Conservation (phyloP, 2,797 vertebrate genomes). For the Siniperca obscura region DNA sequence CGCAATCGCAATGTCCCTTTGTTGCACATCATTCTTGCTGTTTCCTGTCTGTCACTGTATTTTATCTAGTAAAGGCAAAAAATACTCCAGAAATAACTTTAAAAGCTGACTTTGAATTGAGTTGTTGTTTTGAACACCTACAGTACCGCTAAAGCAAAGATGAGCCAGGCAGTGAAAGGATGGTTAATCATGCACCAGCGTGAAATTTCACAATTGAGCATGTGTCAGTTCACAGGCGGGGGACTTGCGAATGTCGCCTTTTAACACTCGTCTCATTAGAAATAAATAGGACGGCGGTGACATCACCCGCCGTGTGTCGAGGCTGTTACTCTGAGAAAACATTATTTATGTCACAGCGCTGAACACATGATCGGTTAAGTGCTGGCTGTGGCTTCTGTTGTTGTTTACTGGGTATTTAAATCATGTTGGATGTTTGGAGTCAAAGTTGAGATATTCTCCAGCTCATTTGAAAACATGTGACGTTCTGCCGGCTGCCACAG, state of each 20-base stretch:
- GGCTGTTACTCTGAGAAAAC: not conserved
- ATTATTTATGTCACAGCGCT: not conserved
- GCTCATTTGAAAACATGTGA: conserved; percentile 11
- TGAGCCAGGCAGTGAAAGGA: not conserved
- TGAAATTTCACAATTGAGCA: conserved; percentile 20
- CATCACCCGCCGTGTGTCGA: not conserved
- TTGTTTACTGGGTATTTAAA: not conserved
- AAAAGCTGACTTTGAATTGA: not conserved
- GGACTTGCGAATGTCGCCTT: conserved; percentile 15
- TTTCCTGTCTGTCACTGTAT: not conserved
- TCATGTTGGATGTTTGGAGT: not conserved
- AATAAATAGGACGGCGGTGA: conserved; percentile 5
- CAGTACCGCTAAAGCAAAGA: not conserved
- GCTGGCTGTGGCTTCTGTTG: not conserved
- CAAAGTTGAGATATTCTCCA: not conserved
- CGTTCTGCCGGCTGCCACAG: not conserved
- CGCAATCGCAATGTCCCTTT: no score
- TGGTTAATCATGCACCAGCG: not conserved
- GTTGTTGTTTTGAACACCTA: not conserved
- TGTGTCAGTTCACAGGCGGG: conserved; percentile 7
- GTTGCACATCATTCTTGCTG: no score
- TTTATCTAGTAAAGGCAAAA: not conserved
- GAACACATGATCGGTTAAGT: conserved; percentile 11
- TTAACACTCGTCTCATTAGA: conserved; percentile 14
- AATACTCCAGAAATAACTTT: not conserved